Evolutionary conservation across 2,888 invertebrate species (phyloP), one percentile per base, ranked within the genome.

Genomic region (Platycheirus rosarum): DNA sequence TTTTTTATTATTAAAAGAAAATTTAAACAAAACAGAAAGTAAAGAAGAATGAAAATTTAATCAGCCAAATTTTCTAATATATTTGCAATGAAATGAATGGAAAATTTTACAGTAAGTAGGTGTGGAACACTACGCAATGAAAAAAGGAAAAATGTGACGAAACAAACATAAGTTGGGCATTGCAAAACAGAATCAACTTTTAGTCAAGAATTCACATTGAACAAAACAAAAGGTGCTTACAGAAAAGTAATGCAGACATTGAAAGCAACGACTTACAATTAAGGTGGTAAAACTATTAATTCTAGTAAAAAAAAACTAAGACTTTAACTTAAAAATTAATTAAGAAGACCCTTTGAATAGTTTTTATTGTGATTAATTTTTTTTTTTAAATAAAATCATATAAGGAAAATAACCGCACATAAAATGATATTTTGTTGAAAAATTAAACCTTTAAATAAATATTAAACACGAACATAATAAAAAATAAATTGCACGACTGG

Each of bases 51-150:
- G 16, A 23, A 65, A 78, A 46, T 60, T 60, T 13, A 42, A 23
- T 55, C 23, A 66, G 73, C 66, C 66, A 71, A 78, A 66, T 73
- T 78, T 32, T 26, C 42, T 60, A 57, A 71, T 14, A 18, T 44
- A 78, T 66, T 66, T 73, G 66, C 73, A 73, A 66, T 76, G 71
- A 70, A 80, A 80, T 80, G 80, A 80, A 80, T 80, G 80, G 80
- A 76, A 80, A 80, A 80, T 80, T 60, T 76, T 60, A 60, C 60
- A 60, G 29, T 9, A 44, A 44, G 44, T 44, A 44, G 18, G 60
- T 60, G 60, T 29, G n/a, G 14, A 66, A 66, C 32, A 42, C 46
- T 65, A 53, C 75, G 57, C 65, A 65, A 62, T 75, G 65, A 60
- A 51, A 13, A n/a, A 51, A 46, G 23, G 8, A 48, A 46, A 51